These are phyloP conservation scores for Myripristis jacobus DNA, from an alignment of 2,797 vertebrate species.

Conservation along the genomic window DNA sequence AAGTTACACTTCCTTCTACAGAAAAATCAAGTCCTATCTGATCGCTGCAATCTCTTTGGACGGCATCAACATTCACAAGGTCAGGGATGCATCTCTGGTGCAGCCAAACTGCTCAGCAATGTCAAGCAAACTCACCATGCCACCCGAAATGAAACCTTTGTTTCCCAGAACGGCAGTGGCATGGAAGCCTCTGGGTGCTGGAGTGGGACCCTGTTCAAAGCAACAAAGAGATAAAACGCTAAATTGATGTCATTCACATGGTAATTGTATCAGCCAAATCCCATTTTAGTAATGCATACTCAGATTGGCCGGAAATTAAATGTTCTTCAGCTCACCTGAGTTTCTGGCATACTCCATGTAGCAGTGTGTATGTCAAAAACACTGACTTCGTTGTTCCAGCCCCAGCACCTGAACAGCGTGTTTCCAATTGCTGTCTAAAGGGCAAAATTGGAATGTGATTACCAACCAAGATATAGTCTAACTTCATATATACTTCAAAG, in stretches of 20 bases:
- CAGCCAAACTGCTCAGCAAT: background rate
- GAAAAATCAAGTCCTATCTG: too few relatives aligned
- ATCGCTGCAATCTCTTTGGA: too few relatives aligned
- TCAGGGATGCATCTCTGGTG: background rate
- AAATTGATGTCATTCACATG: background rate
- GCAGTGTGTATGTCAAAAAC: slow-evolving; percentile 87
- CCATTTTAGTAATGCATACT: background rate
- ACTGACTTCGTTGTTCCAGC: slow-evolving; percentile 95
- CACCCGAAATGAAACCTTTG: slow-evolving; percentile 93
- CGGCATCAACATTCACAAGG: background rate
- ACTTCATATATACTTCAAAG: too few relatives aligned
- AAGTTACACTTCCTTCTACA: too few relatives aligned
- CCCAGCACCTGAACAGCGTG: slow-evolving; percentile 86
- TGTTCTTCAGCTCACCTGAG: slow-evolving; percentile 77
- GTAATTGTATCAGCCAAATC: too few relatives aligned
- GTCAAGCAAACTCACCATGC: slow-evolving; percentile 85
- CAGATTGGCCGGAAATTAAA: slow-evolving; percentile 43
- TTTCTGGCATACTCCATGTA: slow-evolving; percentile 89
- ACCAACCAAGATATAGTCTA: background rate
- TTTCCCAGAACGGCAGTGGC: slow-evolving; percentile 88
- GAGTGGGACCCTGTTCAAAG: slow-evolving; percentile 84
- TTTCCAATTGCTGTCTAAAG: slow-evolving; percentile 72
- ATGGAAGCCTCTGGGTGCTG: slow-evolving; percentile 90
- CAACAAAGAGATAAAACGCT: background rate
- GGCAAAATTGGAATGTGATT: background rate